These are phyloP conservation scores for Drosophila falleni DNA, from an alignment of 2,888 invertebrate genomes.

Conservation along the genomic window DNA sequence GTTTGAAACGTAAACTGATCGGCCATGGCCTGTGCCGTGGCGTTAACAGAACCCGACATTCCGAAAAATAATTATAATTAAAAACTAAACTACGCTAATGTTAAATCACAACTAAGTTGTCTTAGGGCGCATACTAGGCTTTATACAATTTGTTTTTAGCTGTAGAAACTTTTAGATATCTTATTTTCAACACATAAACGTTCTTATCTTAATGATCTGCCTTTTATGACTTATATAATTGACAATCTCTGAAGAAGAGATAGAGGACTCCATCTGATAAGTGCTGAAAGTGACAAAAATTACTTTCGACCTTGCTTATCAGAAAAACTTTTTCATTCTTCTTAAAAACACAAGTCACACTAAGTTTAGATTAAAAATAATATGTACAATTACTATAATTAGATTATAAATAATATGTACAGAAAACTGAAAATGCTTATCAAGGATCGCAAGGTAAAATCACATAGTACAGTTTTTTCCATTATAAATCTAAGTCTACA, in stretches of 20 bases:
- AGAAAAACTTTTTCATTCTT: slow-evolving; percentile 22
- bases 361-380: slow-evolving; percentile 13
- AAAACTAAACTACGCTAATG: not conserved
- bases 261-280: slow-evolving; percentile 26
- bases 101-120: no score
- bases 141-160: not conserved
- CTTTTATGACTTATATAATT: not conserved
- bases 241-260: slow-evolving; percentile 6
- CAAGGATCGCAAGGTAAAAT: not conserved
- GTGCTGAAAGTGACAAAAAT: slow-evolving; percentile 3
- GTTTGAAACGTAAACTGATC: slow-evolving; percentile 75
- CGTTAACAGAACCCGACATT: slow-evolving; percentile 55
- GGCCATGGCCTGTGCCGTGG: slow-evolving; percentile 32
- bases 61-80: not conserved
- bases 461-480: no score
- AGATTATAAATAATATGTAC: not conserved
- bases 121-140: not conserved
- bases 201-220: slow-evolving; percentile 39
- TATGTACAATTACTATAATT: slow-evolving; percentile 14
- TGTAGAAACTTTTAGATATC: not conserved
- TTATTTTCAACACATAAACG: slow-evolving; percentile 23
- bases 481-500: no score
- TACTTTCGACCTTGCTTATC: slow-evolving; percentile 28
- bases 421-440: slow-evolving; percentile 3
- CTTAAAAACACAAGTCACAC: slow-evolving; percentile 9